Base-by-base conservation (phyloP, 1,140 invertebrate species). In the Drosophila athabasca region DNA sequence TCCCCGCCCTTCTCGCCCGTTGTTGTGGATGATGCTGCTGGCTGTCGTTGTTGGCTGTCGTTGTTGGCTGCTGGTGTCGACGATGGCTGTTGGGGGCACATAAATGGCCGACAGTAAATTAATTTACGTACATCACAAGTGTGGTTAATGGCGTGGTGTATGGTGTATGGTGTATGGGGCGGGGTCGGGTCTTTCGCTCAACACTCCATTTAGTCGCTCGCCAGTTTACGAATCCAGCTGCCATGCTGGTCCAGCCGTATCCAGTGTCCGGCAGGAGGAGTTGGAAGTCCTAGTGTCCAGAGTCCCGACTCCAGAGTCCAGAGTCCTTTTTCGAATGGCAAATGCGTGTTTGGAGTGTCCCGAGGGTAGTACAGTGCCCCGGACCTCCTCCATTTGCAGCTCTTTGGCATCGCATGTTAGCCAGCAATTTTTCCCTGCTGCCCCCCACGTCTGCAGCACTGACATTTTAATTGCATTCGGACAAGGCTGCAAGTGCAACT, bases 101-200 rank as follows among this genome's bases (percentile, higher is more conserved):
- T 87, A 85, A 81, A 77, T 87, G 82, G 81, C 60, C 52, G 74
- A 75, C 79, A 79, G 82, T 87, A 79, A 88, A 87, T 88, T 88
- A 82, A 82, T 87, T 87, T 82, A 82, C 75, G 79, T 88, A 80
- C 75, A 76, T 82, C 83, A 85, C 82, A 87, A 88, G 83, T 78
- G 83, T 66, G 69, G 78, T 82, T 82, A 82, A 85, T 87, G 82
- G 78, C 52, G 46, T 72, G 53, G 46, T 72, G 49, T 50, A 53
- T 52, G 72, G 57, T 19, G 17, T 19, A 19, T 72, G 53, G 46
- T 72, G 49, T 50, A 53, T 52, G 72, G 57, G 61, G 62, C 74
- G 67, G 72, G 70, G 78, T 17, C 49, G 17, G 54, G 19, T 17
- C 19, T 45, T 51, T 66, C 48, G 51, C 51, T 71, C 45, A 35